Evolutionary conservation across 2,797 vertebrate species (phyloP), one percentile per base, ranked within the genome.

Genomic region (Ficedula albicollis): DNA sequence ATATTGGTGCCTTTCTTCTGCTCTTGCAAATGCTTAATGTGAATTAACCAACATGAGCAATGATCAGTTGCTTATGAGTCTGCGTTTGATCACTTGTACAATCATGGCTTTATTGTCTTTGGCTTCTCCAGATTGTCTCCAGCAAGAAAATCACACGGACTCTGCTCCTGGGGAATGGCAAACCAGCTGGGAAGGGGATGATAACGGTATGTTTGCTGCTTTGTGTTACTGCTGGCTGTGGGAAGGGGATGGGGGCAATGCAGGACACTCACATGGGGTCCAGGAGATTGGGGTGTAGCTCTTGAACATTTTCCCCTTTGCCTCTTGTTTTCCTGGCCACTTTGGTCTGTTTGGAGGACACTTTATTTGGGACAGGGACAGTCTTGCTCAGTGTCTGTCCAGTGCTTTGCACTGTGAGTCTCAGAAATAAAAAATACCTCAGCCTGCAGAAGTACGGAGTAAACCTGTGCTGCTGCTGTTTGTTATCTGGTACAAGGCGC

Each of bases 121-220:
- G 77, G 13, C 68, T 81, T 68, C 46, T 36, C 67, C 72, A 99
- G 99, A 99, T 99, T 9, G 99, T 99, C 95, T 99, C 99, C 96
- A 99, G 99, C 98, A 99, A 99, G 98, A 99, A 99, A 98, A 98
- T 99, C 79, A 98, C 99, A 64, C 97, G 98, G 93, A 98, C 98
- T 14, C 98, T 99, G 85, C 97, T 98, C 48, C 93, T 99, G 95
- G 98, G 99, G 95, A 99, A 99, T 60, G 99, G 99, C 94, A 99
- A 99, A 85, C 99, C 98, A 3, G 99, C 99, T 6, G 99, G 99
- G 66, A 99, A 99, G 96, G 99, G 99, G 91, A 97, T 98, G 96
- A 98, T 99, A 84, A 99, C 98, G 97, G 99, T 99, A 98, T 44
- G 14, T 62, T 73, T 68, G 27, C 73, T 74, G 13, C 72, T 94